These are phyloP conservation scores for Fratercula arctica DNA, from an alignment of 2,797 vertebrate genomes.

Conservation along the genomic window DNA sequence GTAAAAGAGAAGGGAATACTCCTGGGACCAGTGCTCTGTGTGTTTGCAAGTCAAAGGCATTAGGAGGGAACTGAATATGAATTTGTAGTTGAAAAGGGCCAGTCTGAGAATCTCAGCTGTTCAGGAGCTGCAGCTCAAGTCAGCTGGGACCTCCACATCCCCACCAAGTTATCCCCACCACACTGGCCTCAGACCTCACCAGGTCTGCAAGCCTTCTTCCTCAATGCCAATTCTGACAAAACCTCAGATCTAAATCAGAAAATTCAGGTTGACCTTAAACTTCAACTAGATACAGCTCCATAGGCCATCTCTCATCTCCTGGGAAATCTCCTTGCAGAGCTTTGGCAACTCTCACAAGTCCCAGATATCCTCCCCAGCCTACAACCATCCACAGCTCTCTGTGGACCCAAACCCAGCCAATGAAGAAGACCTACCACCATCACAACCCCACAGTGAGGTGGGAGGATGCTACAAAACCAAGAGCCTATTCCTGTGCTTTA, in stretches of 20 bases:
- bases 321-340: not conserved
- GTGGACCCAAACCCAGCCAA: accelerated
- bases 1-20: not conserved
- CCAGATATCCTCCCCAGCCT: not conserved
- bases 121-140: not conserved
- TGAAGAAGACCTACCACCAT: not conserved
- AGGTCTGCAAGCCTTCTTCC: not conserved
- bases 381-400: not conserved
- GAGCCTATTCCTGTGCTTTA: not conserved
- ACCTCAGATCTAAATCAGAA: not conserved
- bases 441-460: not conserved
- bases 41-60: not conserved
- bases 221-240: not conserved
- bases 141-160: not conserved
- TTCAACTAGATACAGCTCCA: not conserved
- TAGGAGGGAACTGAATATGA: not conserved
- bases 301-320: not conserved
- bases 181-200: not conserved
- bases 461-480: not conserved
- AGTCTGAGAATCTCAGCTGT: not conserved
- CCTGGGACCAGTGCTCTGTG: accelerated
- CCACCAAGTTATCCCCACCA: not conserved
- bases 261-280: not conserved
- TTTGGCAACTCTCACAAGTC: not conserved
- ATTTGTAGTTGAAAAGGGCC: not conserved